A percentile compares a stretch with the other conserved stretches of the same genome.
Conservation (phyloP, 2,888 invertebrate species). For the Polymixis flavicincta region DNA sequence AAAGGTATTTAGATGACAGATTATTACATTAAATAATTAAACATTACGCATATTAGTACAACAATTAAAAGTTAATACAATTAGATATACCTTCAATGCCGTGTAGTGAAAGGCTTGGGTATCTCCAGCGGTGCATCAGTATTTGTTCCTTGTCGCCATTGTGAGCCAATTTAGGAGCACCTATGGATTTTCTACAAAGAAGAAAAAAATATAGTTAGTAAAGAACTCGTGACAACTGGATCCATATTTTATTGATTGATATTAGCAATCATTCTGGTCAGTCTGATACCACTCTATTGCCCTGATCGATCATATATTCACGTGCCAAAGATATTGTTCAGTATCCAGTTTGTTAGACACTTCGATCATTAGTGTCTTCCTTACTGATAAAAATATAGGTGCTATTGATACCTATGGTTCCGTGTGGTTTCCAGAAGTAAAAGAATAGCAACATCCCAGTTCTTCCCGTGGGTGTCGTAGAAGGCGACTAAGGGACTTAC, state of each 20-base stretch:
- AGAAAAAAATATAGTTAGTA: conserved; percentile 1
- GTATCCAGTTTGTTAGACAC: background rate
- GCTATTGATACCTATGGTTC: background rate
- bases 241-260: background rate
- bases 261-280: background rate
- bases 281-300: background rate
- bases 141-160: conserved; percentile 95
- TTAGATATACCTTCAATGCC: conserved; percentile 94
- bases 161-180: conserved; percentile 92
- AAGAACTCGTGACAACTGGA: background rate
- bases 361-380: background rate
- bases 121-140: conserved; percentile 98
- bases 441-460: no score
- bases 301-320: background rate
- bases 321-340: background rate
- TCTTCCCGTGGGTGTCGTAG: no score
- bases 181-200: conserved; percentile 91
- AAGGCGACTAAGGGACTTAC: no score
- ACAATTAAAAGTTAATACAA: conserved; percentile 17
- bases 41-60: background rate
- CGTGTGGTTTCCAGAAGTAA: no score
- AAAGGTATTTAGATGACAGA: conserved; percentile 29
- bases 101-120: conserved; percentile 97
- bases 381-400: background rate
- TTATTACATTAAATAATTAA: conserved; percentile 2